Base-by-base conservation (phyloP, 1,140 invertebrate species). In the Conus ventricosus region DNA sequence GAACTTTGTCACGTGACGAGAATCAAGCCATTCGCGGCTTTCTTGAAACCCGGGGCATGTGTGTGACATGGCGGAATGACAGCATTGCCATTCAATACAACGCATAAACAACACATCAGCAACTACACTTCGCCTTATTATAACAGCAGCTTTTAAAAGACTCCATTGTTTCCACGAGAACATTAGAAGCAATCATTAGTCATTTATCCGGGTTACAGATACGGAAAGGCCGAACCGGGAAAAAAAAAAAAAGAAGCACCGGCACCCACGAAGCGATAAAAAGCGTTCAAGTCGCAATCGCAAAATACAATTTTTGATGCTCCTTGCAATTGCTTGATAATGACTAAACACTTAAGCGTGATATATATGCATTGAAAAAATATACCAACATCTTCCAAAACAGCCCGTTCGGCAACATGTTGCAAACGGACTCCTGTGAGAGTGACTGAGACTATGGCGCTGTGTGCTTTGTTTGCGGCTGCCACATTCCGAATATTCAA, bases 1-100 rank as follows among this genome's bases (percentile, higher is more conserved):
- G 20, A 71, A 23, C 20, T 7, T 20, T 25, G 85, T 90, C 89
- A 90, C 89, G 89, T 90, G 89, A 90, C 83, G 57, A 54, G 76
- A 67, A 90, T 85, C 87, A 82, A 57, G 76, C 71, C 89, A 63
- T 67, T 78, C 86, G 89, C 89, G 89, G 89, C 89, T 86, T 88
- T 54, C 89, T 90, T 90, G 75, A 90, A 90, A 90, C 60, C 57
- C 78, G 71, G 67, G 67, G 67, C 67, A 71, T 71, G 67, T 71
- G 67, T 71, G 67, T 71, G 67, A 71, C 67, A 71, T 60, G 57
- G 57, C 57, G 57, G 57, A 60, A 60, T 39, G 23, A 11, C 67
- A 71, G 67, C 67, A 17, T 71, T 20, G 15, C 20, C 23, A 71
- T 71, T 71, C 23, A 8, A 71, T 71, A 71, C 67, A 60, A 60